A percentile compares a stretch with the other conserved stretches of the same genome.
These are phyloP conservation scores for Dusona sp. DNA, from an alignment of 2,888 invertebrate genomes.

Conservation along the genomic window DNA sequence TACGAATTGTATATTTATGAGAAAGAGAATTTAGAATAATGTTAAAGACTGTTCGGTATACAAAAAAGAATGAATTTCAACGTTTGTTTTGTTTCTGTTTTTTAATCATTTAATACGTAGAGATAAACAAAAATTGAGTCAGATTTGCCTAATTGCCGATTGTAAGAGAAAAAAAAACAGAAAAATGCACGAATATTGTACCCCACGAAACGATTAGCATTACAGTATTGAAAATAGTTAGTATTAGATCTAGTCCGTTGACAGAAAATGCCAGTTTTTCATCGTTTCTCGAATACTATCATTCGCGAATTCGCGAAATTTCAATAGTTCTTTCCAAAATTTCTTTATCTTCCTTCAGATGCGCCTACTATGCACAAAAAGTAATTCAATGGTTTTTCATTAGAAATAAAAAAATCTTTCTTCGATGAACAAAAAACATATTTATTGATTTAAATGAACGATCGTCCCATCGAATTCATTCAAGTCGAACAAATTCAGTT, in stretches of 20 bases:
- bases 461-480: not conserved
- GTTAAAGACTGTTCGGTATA: constrained; percentile 65
- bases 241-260: constrained; percentile 76
- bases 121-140: constrained; percentile 33
- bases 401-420: not conserved
- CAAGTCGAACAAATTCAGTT: not conserved
- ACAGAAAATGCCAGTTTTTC: constrained; percentile 39
- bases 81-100: constrained; percentile 36
- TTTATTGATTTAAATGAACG: constrained; percentile 3
- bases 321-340: constrained; percentile 38
- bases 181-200: constrained; percentile 28
- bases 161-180: constrained; percentile 14
- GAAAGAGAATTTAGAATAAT: constrained; percentile 53
- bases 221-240: constrained; percentile 75
- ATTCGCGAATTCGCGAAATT: constrained; percentile 17
- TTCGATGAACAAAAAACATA: constrained; percentile 1
- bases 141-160: constrained; percentile 61
- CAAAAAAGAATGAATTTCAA: constrained; percentile 25
- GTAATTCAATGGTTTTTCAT: constrained; percentile 2
- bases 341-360: constrained; percentile 41
- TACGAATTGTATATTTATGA: constrained; percentile 57
- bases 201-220: constrained; percentile 49
- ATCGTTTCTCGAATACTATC: constrained; percentile 37
- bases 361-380: constrained; percentile 30
- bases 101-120: constrained; percentile 31